phyloP scores from a whole-genome alignment of 2,888 invertebrate genomes.

The Daptonema setosum region DNA sequence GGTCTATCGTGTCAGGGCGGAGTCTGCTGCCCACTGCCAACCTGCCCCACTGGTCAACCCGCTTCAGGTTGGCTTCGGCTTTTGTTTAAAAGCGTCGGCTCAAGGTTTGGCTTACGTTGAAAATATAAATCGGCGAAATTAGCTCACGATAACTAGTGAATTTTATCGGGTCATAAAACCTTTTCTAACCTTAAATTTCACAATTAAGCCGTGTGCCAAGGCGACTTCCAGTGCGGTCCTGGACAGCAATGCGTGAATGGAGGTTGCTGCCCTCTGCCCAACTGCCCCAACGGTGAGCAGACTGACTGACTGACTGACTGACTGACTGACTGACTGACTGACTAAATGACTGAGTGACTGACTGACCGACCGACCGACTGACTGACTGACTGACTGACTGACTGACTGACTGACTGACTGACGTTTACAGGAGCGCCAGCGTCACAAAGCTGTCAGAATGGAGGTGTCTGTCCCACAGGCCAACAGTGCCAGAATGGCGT shows the following conservation, averaged over 20 bases:
- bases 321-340: not conserved
- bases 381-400: not conserved
- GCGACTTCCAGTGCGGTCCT: constrained; percentile 3
- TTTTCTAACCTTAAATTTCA: not conserved
- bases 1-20: not conserved
- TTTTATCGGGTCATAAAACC: no score
- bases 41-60: not conserved
- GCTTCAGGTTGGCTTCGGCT: not conserved
- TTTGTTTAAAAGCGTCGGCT: no score
- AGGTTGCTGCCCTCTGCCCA: constrained; percentile 22
- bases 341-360: not conserved
- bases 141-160: not conserved
- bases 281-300: constrained; percentile 14
- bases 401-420: not conserved
- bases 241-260: constrained; percentile 18
- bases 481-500: constrained; percentile 5
- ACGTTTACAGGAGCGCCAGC: not conserved
- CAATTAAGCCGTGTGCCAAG: constrained; percentile 11
- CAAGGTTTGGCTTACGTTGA: no score
- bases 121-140: no score
- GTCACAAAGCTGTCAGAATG: constrained; percentile 9
- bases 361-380: not conserved
- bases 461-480: constrained; percentile 14
- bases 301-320: not conserved
- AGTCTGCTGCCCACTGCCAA: constrained; percentile 4